Evolutionary conservation across 2,797 vertebrate species (phyloP), one percentile per base, ranked within the genome.

Genomic region (Channallabes apus): DNA sequence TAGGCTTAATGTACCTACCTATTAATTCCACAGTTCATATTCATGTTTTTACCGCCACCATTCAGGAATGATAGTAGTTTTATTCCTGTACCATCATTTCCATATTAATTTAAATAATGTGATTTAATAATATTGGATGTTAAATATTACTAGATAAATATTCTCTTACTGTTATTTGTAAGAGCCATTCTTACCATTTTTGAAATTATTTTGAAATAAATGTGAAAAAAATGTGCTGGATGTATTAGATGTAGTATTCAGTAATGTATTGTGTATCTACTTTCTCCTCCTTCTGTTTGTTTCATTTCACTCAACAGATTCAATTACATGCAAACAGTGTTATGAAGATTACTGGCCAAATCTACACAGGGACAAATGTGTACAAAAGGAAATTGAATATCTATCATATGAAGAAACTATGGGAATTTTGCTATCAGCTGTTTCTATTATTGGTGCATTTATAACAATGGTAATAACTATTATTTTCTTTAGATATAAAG

Each of bases 331-430:
- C 51, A 15, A 46, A n/a, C 41, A 51, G 2, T 73, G 71, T n/a
- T n/a, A 73, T 51, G 41, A 73, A 73, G 71, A 73, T 3, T 83
- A 75, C 46, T 88, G 86, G 86, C 79, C 89, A 14, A 90, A 90
- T 85, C 64, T 77, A 71, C 27, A 69, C n/a, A 86, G 51, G 58
- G 71, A 88, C 65, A 20, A 35, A 59, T 90, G 89, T 83, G 38
- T 87, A 1, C 27, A 82, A 24, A 90, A 90, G 83, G 72, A 71
- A 7, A 84, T 86, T 82, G 87, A 89, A 88, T 89, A 86, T 38
- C 80, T 88, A 9, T 72, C 85, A 2, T 87, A 85, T 80, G 7
- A 67, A 38, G 89, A 90, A 84, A 83, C 85, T 0, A 89, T 88
- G 84, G 86, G 88, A 27, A 77, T 87, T 20, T 8, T 87, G 38